These are phyloP conservation scores for Meliscaeva auricollis DNA, from an alignment of 2,888 invertebrate genomes.

Conservation along the genomic window DNA sequence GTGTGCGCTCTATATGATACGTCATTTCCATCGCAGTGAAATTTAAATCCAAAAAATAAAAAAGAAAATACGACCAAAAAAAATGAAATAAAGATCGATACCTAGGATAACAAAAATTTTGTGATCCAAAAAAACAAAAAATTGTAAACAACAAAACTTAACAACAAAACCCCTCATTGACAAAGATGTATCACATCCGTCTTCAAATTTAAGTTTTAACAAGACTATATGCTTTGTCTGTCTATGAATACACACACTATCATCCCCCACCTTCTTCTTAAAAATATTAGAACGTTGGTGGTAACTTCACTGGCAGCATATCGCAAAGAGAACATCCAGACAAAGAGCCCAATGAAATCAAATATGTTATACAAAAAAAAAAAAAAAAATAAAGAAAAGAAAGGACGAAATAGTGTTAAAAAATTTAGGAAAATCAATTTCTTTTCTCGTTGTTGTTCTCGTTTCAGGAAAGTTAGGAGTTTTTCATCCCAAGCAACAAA, in stretches of 20 bases:
- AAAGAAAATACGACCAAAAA: conserved; percentile 47
- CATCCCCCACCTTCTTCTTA: conserved; percentile 7
- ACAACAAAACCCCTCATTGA: conserved; percentile 63
- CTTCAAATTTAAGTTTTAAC: conserved; percentile 22
- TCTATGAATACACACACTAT: conserved; percentile 18
- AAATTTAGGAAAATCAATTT: conserved; percentile 72
- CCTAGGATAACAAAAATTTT: conserved; percentile 63
- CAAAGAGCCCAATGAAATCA: conserved; percentile 18
- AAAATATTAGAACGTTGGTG: conserved; percentile 54
- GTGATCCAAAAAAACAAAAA: conserved; percentile 45
- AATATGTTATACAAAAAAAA: conserved; percentile 1
- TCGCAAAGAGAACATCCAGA: conserved; percentile 47
- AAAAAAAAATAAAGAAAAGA: conserved; percentile 23
- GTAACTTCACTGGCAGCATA: conserved; percentile 62
- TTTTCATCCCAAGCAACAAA: conserved; percentile 22
- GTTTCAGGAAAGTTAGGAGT: conserved; percentile 28
- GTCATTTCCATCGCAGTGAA: conserved; percentile 65
- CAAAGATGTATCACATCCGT: conserved; percentile 75
- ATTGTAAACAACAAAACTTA: conserved; percentile 11
- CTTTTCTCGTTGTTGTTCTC: conserved; percentile 20
- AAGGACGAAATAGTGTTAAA: conserved; percentile 40
- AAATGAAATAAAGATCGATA: conserved; percentile 45
- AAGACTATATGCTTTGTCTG: conserved; percentile 19
- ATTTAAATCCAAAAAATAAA: conserved; percentile 51
- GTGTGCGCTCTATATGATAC: conserved; percentile 49